Conservation (phyloP, 2,113 vertebrate species). For the Strix uralensis region DNA sequence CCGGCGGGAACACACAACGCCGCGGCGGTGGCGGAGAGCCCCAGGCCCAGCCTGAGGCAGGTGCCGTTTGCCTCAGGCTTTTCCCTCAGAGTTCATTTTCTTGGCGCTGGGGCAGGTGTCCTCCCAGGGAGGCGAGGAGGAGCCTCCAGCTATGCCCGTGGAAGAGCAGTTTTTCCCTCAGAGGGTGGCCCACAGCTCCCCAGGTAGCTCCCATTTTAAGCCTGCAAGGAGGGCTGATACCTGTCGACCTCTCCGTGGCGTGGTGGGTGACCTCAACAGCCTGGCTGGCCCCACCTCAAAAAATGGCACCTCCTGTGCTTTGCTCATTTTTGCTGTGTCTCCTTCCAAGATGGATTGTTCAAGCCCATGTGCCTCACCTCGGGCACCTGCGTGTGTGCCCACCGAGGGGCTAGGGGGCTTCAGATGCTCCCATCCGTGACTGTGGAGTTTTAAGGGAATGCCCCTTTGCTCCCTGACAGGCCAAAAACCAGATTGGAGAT, state of each 20-base stretch:
- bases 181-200: background rate
- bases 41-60: background rate
- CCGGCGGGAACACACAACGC: background rate
- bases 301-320: background rate
- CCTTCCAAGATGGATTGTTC: fast-evolving
- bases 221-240: background rate
- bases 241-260: fast-evolving
- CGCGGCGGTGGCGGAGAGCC: fast-evolving
- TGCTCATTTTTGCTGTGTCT: fast-evolving
- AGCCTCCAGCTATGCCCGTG: fast-evolving
- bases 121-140: no score
- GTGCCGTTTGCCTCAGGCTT: background rate
- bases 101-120: no score
- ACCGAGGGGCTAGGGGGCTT: fast-evolving
- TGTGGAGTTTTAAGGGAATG: fast-evolving
- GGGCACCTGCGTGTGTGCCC: fast-evolving
- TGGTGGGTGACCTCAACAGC: fast-evolving
- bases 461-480: background rate
- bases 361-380: fast-evolving
- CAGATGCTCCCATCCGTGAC: fast-evolving
- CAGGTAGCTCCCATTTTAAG: no score
- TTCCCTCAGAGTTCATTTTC: fast-evolving
- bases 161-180: background rate
- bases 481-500: background rate
- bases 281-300: fast-evolving